Evolutionary conservation across 2,797 vertebrate species (phyloP).

Genomic region (Phataginus tricuspis): DNA sequence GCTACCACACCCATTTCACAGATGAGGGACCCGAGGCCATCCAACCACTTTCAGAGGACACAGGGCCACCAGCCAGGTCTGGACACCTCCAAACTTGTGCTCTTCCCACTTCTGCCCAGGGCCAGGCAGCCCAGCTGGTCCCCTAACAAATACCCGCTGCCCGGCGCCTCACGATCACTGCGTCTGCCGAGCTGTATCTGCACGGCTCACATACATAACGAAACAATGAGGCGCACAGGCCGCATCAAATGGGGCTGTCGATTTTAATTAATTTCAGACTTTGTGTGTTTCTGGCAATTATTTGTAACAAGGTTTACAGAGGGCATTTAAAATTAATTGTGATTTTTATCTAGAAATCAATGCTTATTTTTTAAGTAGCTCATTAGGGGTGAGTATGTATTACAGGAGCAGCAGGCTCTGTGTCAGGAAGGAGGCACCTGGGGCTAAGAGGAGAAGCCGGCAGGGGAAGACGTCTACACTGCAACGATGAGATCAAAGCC

Average conservation of each 20-base stretch:
- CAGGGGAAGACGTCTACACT: neutral
- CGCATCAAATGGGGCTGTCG: neutral
- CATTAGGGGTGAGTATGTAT: constrained; percentile 61
- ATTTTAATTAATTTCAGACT: constrained; percentile 80
- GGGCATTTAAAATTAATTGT: constrained; percentile 76
- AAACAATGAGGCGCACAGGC: constrained; percentile 32
- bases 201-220: neutral
- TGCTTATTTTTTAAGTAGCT: constrained; percentile 67
- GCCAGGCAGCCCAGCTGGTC: neutral
- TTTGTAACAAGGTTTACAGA: constrained; percentile 75
- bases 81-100: rapidly evolving
- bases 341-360: constrained; percentile 79
- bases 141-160: rapidly evolving
- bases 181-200: rapidly evolving
- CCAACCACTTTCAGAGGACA: neutral
- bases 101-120: rapidly evolving
- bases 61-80: neutral
- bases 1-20: neutral
- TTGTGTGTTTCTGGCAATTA: constrained; percentile 76
- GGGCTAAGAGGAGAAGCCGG: neutral
- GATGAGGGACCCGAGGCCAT: neutral
- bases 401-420: constrained; percentile 23
- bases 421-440: constrained; percentile 36
- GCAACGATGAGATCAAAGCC: neutral
- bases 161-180: rapidly evolving